phyloP scores from a whole-genome alignment of 2,113 vertebrate genomes.

The Erinaceus europaeus region DNA sequence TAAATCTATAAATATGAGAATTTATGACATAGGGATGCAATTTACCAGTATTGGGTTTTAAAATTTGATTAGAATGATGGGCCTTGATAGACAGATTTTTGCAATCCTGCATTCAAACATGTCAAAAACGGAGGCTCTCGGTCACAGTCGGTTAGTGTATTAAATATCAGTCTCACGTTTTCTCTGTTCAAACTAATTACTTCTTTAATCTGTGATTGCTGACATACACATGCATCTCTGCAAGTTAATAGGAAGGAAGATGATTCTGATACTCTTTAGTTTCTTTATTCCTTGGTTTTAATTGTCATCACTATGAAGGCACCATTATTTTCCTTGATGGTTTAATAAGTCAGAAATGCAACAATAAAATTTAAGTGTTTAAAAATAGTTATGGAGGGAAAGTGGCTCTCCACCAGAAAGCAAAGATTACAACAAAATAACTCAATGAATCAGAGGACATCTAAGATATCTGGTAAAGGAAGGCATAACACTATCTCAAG shows the following conservation, averaged over 20 bases:
- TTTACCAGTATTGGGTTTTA: slow-evolving; percentile 67
- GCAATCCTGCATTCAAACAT: slow-evolving; percentile 33
- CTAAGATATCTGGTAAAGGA: no score
- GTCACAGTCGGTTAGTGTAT: slow-evolving; percentile 18
- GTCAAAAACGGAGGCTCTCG: background rate
- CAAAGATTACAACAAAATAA: no score
- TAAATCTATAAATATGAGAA: slow-evolving; percentile 63
- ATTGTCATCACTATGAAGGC: slow-evolving; percentile 72
- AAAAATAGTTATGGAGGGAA: slow-evolving; percentile 59
- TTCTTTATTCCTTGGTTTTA: slow-evolving; percentile 69
- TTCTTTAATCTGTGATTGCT: slow-evolving; percentile 75
- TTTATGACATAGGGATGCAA: slow-evolving; percentile 71
- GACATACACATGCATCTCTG: slow-evolving; percentile 67
- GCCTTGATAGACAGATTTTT: slow-evolving; percentile 56
- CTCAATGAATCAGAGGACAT: no score
- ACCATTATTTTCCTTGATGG: slow-evolving; percentile 69
- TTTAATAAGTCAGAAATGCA: slow-evolving; percentile 67
- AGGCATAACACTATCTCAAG: no score
- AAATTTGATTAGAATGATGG: slow-evolving; percentile 70
- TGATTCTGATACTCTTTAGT: slow-evolving; percentile 65
- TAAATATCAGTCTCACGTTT: slow-evolving; percentile 76
- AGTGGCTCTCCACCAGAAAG: no score
- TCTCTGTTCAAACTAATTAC: slow-evolving; percentile 77
- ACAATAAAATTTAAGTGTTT: slow-evolving; percentile 59
- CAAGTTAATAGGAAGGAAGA: slow-evolving; percentile 73